Evolutionary conservation across 2,113 vertebrate species (phyloP), one percentile per base, ranked within the genome.

Genomic region (Prinia subflava): DNA sequence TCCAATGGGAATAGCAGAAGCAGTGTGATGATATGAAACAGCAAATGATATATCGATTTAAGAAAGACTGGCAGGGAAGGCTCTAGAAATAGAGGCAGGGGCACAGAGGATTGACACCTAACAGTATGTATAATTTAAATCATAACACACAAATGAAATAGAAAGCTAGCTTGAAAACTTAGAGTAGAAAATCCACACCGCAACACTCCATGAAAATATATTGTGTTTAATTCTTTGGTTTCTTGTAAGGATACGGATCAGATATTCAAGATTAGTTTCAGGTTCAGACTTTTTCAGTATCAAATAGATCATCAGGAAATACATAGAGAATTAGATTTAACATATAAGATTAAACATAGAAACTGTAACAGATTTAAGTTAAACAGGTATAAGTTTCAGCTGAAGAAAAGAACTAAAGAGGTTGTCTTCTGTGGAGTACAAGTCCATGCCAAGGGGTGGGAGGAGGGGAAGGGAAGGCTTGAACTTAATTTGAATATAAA

Each of bases 391-490:
- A 68, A 33, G 8, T 57, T 92, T 30, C 15, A 78, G 2, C 9
- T 82, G 74, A 87, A 75, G 14, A 75, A 30, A 27, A 35, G 24
- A 71, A 65, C 7, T 39, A 46, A 78, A 60, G 21, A 39, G 2
- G 9, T 22, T 64, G 7, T 20, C 9, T 57, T 69, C 10, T 60
- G n/a, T 6, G 75, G 33, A 69, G 6, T 35, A 5, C 13, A 56
- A 60, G 6, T 14, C 15, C 31, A 42, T 28, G 18, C 13, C 23
- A 83, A 57, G 6, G 7, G 1, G 0, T 6, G 22, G 16, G 3
- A 9, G 10, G 6, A 5, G 21, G 8, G n/a, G 16, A 69, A 44
- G 3, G 24, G 7, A 70, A 63, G 3, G 3, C 3, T 70, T 63
- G 14, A 69, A 44, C 13, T 71, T 70, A 11, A n/a, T 77, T 77